Percentiles rank a stretch among this genome's conserved stretches.
These are phyloP conservation scores for Chiloscyllium plagiosum DNA, from an alignment of 2,113 vertebrate species.

Conservation along the genomic window DNA sequence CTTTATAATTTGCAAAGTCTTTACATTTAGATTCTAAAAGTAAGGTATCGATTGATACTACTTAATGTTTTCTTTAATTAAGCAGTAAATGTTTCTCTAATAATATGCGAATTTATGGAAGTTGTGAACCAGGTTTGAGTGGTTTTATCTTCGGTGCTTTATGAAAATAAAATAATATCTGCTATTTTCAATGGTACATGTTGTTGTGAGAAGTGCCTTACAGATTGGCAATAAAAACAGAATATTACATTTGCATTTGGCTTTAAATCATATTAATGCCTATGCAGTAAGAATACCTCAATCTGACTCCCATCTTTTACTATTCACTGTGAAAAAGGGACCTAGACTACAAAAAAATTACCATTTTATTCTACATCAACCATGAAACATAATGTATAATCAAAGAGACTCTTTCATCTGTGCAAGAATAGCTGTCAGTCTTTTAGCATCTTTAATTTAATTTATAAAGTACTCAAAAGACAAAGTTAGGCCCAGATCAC, in stretches of 20 bases:
- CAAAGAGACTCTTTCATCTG: background rate
- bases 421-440: background rate
- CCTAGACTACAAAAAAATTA: background rate
- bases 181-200: background rate
- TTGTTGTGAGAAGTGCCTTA: background rate
- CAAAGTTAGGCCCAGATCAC: background rate
- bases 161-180: background rate
- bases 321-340: background rate
- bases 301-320: background rate
- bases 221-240: background rate
- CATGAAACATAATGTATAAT: background rate
- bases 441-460: background rate
- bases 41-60: background rate
- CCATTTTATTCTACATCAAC: background rate
- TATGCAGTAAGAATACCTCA: background rate
- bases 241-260: background rate
- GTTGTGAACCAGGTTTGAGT: background rate
- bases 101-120: background rate
- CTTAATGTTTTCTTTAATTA: background rate
- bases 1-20: background rate
- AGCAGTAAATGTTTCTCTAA: background rate
- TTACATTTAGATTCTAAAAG: background rate
- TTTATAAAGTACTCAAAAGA: background rate
- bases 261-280: background rate
- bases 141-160: background rate